phyloP scores from a whole-genome alignment of 2,113 vertebrate genomes.

The Crotalus viridis region DNA sequence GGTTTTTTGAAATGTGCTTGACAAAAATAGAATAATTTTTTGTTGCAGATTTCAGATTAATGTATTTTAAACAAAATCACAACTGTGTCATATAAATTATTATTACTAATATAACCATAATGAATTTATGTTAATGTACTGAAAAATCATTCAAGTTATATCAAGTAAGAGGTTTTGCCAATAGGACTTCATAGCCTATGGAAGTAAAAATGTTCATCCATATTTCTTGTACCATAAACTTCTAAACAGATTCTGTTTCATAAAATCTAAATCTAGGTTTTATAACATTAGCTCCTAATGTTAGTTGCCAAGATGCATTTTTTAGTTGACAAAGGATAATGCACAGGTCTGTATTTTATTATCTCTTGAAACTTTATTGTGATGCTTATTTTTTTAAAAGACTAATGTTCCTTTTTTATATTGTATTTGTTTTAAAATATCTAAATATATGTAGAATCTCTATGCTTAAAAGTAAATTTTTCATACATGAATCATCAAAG shows the following conservation, averaged over 20 bases:
- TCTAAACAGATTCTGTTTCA: not conserved
- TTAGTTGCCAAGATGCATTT: not conserved
- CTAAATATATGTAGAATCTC: not conserved
- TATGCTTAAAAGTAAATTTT: not conserved
- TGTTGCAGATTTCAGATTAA: conserved; percentile 13
- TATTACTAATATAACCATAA: not conserved
- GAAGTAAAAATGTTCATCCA: not conserved
- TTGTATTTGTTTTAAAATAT: not conserved
- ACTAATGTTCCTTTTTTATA: not conserved
- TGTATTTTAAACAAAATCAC: not conserved
- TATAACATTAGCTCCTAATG: not conserved
- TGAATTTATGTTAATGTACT: conserved; percentile 7
- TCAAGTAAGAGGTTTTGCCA: not conserved
- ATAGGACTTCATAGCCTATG: not conserved
- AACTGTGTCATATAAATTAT: not conserved
- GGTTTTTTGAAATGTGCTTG: not conserved
- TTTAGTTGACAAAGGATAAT: not conserved
- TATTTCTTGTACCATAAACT: not conserved
- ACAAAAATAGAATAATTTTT: conserved; percentile 3
- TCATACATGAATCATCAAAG: not conserved
- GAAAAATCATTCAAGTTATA: conserved; percentile 1
- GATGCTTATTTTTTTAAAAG: not conserved
- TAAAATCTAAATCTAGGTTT: not conserved
- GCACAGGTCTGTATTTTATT: not conserved
- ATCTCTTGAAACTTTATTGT: not conserved